A percentile compares a stretch with the other conserved stretches of the same genome.
These are phyloP conservation scores for Rotaria macrura DNA, from an alignment of 2,888 invertebrate species.

Conservation along the genomic window DNA sequence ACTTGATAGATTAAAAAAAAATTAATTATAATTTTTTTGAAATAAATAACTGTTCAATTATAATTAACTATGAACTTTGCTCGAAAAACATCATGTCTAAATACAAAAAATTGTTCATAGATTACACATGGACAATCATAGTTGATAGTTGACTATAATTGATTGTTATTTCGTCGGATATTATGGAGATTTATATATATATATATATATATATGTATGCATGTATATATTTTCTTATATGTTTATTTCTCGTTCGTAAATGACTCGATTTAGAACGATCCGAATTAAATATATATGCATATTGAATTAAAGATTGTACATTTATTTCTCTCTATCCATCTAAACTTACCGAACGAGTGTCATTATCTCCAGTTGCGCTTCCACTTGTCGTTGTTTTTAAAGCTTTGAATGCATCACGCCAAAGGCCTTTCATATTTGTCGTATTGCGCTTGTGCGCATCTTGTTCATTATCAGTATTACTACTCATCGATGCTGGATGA, in stretches of 20 bases:
- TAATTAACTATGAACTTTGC: too few species aligned
- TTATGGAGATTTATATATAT: too few species aligned
- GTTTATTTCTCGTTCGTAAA: background rate
- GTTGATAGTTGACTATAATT: too few species aligned
- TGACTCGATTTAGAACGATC: background rate
- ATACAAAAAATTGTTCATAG: background rate
- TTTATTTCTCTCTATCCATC: background rate
- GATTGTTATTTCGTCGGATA: too few species aligned
- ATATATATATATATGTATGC: too few species aligned
- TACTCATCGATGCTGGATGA: background rate
- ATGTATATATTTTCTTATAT: background rate
- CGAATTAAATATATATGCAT: background rate
- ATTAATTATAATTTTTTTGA: background rate
- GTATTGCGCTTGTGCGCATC: background rate
- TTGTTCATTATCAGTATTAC: background rate
- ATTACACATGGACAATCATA: too few species aligned
- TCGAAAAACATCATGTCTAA: too few species aligned
- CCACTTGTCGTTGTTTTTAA: background rate
- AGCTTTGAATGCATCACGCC: background rate
- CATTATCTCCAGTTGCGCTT: background rate
- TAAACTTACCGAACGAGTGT: background rate
- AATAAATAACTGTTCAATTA: background rate
- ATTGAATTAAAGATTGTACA: background rate
- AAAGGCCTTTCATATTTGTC: background rate
- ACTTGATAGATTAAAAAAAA: background rate